phyloP scores from a whole-genome alignment of 2,888 invertebrate species.

The Lithosia quadra region DNA sequence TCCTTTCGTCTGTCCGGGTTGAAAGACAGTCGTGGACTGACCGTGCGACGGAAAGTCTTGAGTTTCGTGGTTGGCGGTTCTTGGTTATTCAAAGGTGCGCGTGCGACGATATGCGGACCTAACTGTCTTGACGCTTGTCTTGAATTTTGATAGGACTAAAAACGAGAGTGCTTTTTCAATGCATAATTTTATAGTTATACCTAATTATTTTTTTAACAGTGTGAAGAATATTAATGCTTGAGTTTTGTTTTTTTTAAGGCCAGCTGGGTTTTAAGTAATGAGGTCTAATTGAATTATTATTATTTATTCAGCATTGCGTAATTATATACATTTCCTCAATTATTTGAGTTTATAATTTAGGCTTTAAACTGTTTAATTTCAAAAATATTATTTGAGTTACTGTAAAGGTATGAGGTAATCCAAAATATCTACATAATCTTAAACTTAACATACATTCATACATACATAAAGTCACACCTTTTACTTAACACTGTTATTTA shows the following conservation, averaged over 20 bases:
- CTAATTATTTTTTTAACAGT: constrained; percentile 29
- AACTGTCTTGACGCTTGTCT: constrained; percentile 80
- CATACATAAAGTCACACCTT: no score
- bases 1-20: constrained; percentile 77
- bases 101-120: constrained; percentile 70
- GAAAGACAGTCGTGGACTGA: constrained; percentile 84
- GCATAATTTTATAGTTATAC: constrained; percentile 48
- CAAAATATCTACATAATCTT: neutral
- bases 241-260: neutral
- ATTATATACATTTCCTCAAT: neutral
- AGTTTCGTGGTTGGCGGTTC: constrained; percentile 58
- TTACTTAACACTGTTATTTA: no score
- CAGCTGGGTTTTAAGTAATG: neutral
- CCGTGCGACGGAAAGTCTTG: constrained; percentile 70
- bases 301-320: neutral
- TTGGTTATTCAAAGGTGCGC: constrained; percentile 78
- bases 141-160: constrained; percentile 78
- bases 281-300: neutral
- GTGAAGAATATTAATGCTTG: constrained; percentile 10
- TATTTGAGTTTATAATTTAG: constrained; percentile 1
- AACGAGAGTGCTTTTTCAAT: constrained; percentile 75
- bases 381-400: neutral
- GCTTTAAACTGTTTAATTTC: neutral
- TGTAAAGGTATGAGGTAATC: neutral
- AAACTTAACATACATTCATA: neutral